Evolutionary conservation across 2,888 invertebrate genomes (phyloP), one percentile per base, ranked within the genome.

Genomic region (Eristalinus sepulchralis): DNA sequence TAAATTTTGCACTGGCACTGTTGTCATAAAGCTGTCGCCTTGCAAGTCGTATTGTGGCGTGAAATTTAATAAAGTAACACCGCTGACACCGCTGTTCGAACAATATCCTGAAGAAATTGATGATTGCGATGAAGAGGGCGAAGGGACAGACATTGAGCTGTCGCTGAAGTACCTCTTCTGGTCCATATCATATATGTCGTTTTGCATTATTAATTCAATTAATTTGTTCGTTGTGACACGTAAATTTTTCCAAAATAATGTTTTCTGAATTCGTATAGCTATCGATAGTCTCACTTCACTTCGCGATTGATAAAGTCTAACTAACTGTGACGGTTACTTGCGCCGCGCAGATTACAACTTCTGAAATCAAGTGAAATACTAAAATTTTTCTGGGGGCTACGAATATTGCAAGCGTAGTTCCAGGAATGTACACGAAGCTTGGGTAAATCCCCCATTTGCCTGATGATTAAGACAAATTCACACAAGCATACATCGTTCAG

Each of bases 101-200:
- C 73, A 75, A 24, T 78, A 86, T 75, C 79, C 83, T 60, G 83
- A 85, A n/a, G 85, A 85, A 53, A 77, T 77, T 6, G 85, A 85
- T 0, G 85, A 85, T 24, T 82, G 85, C 13, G 86, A 86, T 0
- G 73, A 83, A 17, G 57, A 47, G 4, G 83, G 82, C 2, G 86
- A 86, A 13, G 83, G 78, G 5, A 66, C 64, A 1, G 82, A 85
- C 77, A 78, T 78, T 11, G 78, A 78, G 20, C 24, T 60, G 22
- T 86, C 83, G 47, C 66, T 83, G 31, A 86, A 71, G 9, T 20
- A 79, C 31, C 62, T 34, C 17, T 83, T 79, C 47, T 83, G 73
- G 17, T 86, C 86, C 86, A 86, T 71, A 57, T 86, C 78, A 47
- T 86, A 86, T 8, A 86, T 83, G 20, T 86, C 73, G 82, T 83